phyloP scores from a whole-genome alignment of 2,888 invertebrate genomes.

The Drosophila prolongata region DNA sequence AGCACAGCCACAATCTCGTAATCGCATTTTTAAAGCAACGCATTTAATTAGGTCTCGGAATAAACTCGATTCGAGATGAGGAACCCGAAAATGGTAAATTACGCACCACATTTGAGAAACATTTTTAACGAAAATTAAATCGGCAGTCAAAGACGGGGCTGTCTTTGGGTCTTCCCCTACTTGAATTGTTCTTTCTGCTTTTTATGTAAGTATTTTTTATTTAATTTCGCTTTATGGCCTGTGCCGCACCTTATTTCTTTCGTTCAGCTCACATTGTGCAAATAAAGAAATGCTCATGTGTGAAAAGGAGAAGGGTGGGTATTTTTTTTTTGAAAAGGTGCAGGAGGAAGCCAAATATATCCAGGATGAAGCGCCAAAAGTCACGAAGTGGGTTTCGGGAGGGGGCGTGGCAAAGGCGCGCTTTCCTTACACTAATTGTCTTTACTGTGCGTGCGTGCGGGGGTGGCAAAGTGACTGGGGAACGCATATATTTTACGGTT shows the following conservation, averaged over 20 bases:
- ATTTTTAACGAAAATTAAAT: constrained; percentile 68
- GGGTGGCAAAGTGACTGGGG: constrained; percentile 29
- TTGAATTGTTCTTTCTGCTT: constrained; percentile 31
- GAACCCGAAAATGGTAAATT: constrained; percentile 58
- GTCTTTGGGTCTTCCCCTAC: constrained; percentile 21
- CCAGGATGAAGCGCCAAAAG: constrained; percentile 65
- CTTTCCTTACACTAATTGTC: constrained; percentile 74
- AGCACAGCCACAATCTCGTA: constrained; percentile 37
- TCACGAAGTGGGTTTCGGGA: constrained; percentile 54
- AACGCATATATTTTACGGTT: constrained; percentile 75
- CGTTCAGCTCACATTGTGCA: constrained; percentile 41
- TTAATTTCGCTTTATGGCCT: constrained; percentile 76
- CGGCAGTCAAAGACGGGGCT: constrained; percentile 47
- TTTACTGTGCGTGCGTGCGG: constrained; percentile 61
- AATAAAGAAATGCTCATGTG: constrained; percentile 66
- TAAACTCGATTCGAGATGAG: constrained; percentile 41
- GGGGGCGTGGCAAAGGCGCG: constrained; percentile 25
- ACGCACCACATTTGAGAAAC: constrained; percentile 65
- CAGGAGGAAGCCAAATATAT: constrained; percentile 60
- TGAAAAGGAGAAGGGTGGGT: constrained; percentile 56
- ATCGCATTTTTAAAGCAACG: constrained; percentile 51
- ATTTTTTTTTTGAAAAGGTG: not conserved
- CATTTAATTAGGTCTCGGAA: constrained; percentile 69
- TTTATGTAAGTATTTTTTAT: constrained; percentile 54
- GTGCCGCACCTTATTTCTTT: constrained; percentile 70